Conservation (phyloP, 1,140 invertebrate genomes). For the Saccostrea echinata region DNA sequence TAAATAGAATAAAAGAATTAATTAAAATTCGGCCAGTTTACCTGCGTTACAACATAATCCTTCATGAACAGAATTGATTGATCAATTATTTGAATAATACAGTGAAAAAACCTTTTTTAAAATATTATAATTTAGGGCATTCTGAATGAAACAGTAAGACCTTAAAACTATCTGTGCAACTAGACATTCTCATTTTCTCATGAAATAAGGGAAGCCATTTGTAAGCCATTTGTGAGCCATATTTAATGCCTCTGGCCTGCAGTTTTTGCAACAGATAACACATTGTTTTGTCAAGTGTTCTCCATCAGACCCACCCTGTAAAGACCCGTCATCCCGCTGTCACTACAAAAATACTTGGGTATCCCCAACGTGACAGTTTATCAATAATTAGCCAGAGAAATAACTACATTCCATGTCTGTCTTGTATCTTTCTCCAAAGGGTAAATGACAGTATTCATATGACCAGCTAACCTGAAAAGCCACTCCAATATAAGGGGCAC, state of each 20-base stretch:
- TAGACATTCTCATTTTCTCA: not conserved
- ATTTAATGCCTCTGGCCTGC: not conserved
- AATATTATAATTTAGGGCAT: not conserved
- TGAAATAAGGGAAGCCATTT: not conserved
- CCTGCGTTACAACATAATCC: not conserved
- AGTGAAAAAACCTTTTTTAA: not conserved
- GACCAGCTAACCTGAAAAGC: not conserved
- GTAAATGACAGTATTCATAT: not conserved
- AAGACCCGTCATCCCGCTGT: not conserved
- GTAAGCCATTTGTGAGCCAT: slow-evolving; percentile 1
- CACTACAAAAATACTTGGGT: slow-evolving; percentile 1
- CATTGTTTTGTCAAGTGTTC: slow-evolving; percentile 18
- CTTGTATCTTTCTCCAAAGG: not conserved
- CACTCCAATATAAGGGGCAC: not conserved
- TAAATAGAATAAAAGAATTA: slow-evolving; percentile 27
- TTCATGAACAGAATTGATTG: not conserved
- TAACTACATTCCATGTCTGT: not conserved
- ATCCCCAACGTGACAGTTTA: not conserved
- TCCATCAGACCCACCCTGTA: slow-evolving; percentile 15
- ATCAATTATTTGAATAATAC: not conserved
- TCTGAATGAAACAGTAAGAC: not conserved
- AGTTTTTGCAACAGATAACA: slow-evolving; percentile 25
- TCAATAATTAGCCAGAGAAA: slow-evolving; percentile 13
- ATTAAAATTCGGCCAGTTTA: not conserved
- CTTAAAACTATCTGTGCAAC: not conserved